These are phyloP conservation scores for Drosophila antonietae DNA, from an alignment of 2,888 invertebrate species.

Conservation along the genomic window DNA sequence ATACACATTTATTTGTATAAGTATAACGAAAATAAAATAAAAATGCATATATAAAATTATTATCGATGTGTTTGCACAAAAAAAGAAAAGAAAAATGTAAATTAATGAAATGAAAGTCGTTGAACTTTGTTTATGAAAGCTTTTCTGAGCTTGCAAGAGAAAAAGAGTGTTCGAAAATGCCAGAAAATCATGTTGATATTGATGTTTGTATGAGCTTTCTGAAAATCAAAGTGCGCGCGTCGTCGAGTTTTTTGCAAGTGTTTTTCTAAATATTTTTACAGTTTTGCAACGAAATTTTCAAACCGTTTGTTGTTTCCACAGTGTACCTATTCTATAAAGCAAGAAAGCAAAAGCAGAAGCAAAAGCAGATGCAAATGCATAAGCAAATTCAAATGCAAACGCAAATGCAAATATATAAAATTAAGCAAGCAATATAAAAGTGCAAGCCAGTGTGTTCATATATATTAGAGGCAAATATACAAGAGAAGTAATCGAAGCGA, in stretches of 20 bases:
- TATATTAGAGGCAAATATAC: slow-evolving; percentile 23
- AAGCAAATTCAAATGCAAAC: slow-evolving; percentile 7
- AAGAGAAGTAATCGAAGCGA: slow-evolving; percentile 28
- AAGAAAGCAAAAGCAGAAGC: slow-evolving; percentile 42
- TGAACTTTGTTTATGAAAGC: slow-evolving; percentile 61
- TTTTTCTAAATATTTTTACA: slow-evolving; percentile 77
- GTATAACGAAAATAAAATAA: not conserved
- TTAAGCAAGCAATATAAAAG: slow-evolving; percentile 53
- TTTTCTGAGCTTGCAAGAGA: slow-evolving; percentile 27
- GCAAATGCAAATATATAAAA: slow-evolving; percentile 42
- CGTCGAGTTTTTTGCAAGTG: slow-evolving; percentile 78
- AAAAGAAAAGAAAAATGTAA: slow-evolving; percentile 20
- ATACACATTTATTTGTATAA: not conserved
- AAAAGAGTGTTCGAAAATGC: slow-evolving; percentile 76
- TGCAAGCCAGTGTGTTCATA: slow-evolving; percentile 55
- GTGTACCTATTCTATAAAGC: slow-evolving; percentile 46
- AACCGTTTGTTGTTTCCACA: slow-evolving; percentile 61
- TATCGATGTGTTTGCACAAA: slow-evolving; percentile 45
- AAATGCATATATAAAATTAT: slow-evolving; percentile 15
- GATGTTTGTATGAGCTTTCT: slow-evolving; percentile 35
- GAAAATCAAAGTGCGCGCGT: slow-evolving; percentile 67
- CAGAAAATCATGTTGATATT: slow-evolving; percentile 33
- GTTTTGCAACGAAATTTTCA: slow-evolving; percentile 69
- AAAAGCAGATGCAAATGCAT: slow-evolving; percentile 38
- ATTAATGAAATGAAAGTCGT: slow-evolving; percentile 54